Conservation (phyloP, 1,140 invertebrate species). For the Drosophila biarmipes region DNA sequence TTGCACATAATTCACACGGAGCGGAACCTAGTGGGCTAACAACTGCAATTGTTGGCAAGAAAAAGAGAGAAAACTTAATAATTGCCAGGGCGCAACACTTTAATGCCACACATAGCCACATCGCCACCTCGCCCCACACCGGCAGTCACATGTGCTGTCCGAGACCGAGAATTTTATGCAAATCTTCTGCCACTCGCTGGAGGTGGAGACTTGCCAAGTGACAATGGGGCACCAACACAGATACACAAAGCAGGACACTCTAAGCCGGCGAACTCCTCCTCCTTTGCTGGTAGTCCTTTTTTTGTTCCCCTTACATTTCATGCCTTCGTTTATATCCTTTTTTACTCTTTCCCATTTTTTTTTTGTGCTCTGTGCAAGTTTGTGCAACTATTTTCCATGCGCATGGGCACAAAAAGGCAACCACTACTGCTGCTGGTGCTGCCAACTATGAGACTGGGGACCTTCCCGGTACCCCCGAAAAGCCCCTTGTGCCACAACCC, state of each 20-base stretch:
- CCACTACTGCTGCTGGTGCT: constrained; percentile 27
- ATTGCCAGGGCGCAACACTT: constrained; percentile 54
- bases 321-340: constrained; percentile 38
- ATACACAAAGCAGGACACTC: constrained; percentile 34
- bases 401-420: constrained; percentile 80
- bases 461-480: constrained; percentile 14
- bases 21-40: constrained; percentile 40
- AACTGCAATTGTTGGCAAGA: constrained; percentile 59
- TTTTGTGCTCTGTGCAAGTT: constrained; percentile 63
- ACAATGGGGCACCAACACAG: constrained; percentile 43
- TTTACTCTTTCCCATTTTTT: constrained; percentile 25
- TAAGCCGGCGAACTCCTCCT: constrained; percentile 32
- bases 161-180: constrained; percentile 58
- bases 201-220: constrained; percentile 48
- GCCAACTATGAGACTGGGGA: constrained; percentile 26
- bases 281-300: constrained; percentile 44
- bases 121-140: background rate
- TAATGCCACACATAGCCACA: constrained; percentile 35
- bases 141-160: constrained; percentile 39
- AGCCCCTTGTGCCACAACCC: constrained; percentile 11
- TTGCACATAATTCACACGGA: constrained; percentile 54
- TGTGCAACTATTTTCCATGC: constrained; percentile 83
- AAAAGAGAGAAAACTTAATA: constrained; percentile 53
- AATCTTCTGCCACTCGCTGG: constrained; percentile 48
- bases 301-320: constrained; percentile 42